These are phyloP conservation scores for Plectrocnemia conspersa DNA, from an alignment of 1,140 invertebrate genomes.

Conservation along the genomic window DNA sequence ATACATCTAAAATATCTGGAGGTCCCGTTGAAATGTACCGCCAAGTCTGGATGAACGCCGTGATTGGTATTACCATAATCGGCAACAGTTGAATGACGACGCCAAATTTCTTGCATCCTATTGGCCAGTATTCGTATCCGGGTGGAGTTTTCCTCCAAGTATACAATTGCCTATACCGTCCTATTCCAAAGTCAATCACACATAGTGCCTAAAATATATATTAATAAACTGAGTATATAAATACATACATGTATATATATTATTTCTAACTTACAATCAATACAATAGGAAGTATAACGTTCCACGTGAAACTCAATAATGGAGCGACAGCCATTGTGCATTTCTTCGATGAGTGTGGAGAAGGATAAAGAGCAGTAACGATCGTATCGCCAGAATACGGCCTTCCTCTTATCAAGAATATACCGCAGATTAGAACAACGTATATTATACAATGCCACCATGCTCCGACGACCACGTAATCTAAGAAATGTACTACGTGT, in stretches of 20 bases:
- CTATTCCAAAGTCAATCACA: constrained; percentile 71
- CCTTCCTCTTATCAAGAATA: constrained; percentile 76
- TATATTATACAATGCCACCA: constrained; percentile 85
- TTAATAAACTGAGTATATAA: constrained; percentile 6
- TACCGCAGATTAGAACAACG: constrained; percentile 67
- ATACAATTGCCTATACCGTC: constrained; percentile 68
- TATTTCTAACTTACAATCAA: constrained; percentile 59
- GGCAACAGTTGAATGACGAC: constrained; percentile 72
- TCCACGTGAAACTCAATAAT: constrained; percentile 82
- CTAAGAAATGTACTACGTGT: constrained; percentile 77
- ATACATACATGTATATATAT: constrained; percentile 4
- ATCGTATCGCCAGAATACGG: constrained; percentile 80
- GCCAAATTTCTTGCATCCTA: constrained; percentile 73
- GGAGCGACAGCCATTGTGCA: constrained; percentile 51
- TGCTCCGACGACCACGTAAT: constrained; percentile 72
- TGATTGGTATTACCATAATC: constrained; percentile 69
- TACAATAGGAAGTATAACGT: constrained; percentile 73
- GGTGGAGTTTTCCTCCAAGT: constrained; percentile 57
- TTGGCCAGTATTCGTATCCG: constrained; percentile 61
- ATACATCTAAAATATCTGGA: constrained; percentile 82
- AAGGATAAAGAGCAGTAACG: constrained; percentile 59
- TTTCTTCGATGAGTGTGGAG: constrained; percentile 53
- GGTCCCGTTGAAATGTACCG: constrained; percentile 76
- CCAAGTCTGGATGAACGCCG: constrained; percentile 76
- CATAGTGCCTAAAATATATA: constrained; percentile 60